phyloP scores from a whole-genome alignment of 2,797 vertebrate genomes.

The Trachops cirrhosus region DNA sequence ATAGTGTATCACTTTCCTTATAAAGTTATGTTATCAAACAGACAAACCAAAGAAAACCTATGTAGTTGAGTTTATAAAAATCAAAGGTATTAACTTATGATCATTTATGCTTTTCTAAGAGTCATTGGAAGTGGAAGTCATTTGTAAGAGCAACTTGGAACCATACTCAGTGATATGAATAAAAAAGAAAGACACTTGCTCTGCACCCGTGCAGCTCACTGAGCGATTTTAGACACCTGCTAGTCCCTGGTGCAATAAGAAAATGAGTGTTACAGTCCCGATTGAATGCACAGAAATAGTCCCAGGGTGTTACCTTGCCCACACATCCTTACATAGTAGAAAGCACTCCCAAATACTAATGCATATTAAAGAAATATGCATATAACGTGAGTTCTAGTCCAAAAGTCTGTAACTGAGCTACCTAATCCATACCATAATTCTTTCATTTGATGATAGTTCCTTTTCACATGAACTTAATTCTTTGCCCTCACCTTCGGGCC shows the following conservation, averaged over 20 bases:
- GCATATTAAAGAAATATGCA: not conserved
- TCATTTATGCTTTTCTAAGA: not conserved
- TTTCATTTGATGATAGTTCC: not conserved
- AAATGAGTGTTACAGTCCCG: not conserved
- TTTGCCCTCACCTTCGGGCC: not conserved
- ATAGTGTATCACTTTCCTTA: not conserved
- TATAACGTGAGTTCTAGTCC: not conserved
- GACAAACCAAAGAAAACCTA: not conserved
- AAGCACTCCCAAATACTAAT: not conserved
- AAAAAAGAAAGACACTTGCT: conserved; percentile 20
- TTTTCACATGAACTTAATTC: not conserved
- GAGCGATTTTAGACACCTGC: not conserved
- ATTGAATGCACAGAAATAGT: not conserved
- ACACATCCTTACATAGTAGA: not conserved
- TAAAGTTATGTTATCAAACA: not conserved
- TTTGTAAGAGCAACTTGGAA: not conserved
- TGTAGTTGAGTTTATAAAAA: not conserved
- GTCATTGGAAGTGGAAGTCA: not conserved
- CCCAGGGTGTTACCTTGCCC: not conserved
- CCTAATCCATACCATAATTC: not conserved
- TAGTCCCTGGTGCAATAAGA: not conserved
- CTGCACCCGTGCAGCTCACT: not conserved
- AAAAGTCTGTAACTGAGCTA: not conserved
- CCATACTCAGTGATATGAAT: not conserved
- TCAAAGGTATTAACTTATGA: not conserved